Conservation (phyloP, 1,140 invertebrate genomes). For the Hylaeus anthracinus region DNA sequence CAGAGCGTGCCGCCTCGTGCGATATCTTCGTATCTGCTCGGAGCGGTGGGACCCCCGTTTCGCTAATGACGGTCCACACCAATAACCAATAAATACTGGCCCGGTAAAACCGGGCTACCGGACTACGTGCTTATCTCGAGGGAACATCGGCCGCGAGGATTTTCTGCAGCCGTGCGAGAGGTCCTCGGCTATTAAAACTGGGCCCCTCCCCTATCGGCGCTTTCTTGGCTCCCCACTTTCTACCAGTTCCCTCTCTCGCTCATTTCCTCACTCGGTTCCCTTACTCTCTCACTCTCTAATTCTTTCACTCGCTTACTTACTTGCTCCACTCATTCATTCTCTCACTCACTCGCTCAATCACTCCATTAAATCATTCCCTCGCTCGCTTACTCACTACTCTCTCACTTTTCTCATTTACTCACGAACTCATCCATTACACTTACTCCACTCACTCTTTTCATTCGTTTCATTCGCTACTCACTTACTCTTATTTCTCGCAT, state of each 20-base stretch:
- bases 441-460: too few species aligned
- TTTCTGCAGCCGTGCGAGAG: conserved; percentile 50
- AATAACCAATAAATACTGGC: conserved; percentile 78
- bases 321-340: too few species aligned
- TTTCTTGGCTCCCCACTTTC: conserved; percentile 35
- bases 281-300: too few species aligned
- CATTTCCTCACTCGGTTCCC: neutral
- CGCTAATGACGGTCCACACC: conserved; percentile 74
- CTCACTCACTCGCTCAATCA: neutral
- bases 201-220: conserved; percentile 40
- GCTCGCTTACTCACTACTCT: neutral
- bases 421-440: too few species aligned
- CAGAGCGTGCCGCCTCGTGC: conserved; percentile 55
- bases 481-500: too few species aligned
- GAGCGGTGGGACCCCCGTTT: conserved; percentile 57
- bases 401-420: too few species aligned
- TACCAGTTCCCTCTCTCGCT: neutral
- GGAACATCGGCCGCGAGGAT: conserved; percentile 64
- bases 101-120: conserved; percentile 74
- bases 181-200: conserved; percentile 58
- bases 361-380: too few species aligned
- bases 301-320: too few species aligned
- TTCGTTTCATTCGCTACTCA: too few species aligned
- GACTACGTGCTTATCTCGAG: conserved; percentile 72
- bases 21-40: conserved; percentile 72